phyloP scores from a whole-genome alignment of 2,113 vertebrate species.

The Orycteropus afer region DNA sequence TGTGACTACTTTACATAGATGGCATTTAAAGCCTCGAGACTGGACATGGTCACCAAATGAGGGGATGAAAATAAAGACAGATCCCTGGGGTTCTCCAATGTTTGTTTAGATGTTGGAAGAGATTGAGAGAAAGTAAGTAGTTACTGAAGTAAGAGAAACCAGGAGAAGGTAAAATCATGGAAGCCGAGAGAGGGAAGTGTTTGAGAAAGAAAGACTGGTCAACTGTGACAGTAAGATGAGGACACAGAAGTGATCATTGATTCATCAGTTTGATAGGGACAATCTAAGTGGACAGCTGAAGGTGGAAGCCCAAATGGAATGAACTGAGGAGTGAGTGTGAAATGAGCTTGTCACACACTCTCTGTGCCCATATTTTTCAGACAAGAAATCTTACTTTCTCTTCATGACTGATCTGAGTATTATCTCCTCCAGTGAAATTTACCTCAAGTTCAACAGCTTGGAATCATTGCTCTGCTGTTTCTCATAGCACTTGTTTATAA shows the following conservation, averaged over 20 bases:
- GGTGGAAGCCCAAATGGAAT: too few relatives aligned
- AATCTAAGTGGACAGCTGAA: background rate
- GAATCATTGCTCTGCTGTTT: background rate
- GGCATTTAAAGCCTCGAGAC: background rate
- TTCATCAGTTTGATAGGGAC: background rate
- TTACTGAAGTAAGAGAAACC: background rate
- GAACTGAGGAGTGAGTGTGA: background rate
- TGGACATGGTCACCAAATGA: background rate
- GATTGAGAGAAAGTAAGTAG: background rate
- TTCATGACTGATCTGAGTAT: background rate
- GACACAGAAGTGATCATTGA: background rate
- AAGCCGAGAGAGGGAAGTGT: background rate
- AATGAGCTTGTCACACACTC: background rate
- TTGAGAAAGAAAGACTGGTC: background rate
- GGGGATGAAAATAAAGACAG: background rate
- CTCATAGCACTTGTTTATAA: background rate
- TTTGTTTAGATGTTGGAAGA: background rate
- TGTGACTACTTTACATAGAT: background rate
- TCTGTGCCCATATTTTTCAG: background rate
- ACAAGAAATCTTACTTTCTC: background rate
- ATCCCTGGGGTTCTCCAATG: background rate
- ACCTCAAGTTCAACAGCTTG: background rate
- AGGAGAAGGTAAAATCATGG: background rate
- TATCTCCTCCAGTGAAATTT: background rate
- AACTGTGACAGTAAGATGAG: background rate